Base-by-base conservation (phyloP, 2,797 vertebrate species). In the Myripristis murdjan region DNA sequence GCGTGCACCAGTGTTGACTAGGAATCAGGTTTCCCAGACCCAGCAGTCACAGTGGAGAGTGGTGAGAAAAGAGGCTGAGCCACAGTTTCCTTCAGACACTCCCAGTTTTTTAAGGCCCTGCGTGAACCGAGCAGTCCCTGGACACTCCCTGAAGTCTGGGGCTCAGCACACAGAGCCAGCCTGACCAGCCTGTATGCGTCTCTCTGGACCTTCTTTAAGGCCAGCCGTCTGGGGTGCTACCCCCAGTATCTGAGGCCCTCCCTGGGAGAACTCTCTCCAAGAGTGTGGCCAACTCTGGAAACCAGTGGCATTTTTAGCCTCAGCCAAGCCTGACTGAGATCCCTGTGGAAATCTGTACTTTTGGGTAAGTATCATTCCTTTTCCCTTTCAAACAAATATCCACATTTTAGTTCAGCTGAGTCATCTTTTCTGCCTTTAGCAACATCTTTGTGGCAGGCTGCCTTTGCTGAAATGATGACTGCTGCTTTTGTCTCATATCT, bases 21-120 rank as follows among this genome's bases (percentile, higher is more conserved):
- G 62, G 87, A 87, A 75, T 91, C 84, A 48, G 44, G 52, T 91
- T 89, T 88, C 86, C 61, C 18, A 55, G 80, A 71, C 4, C 37
- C 28, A 62, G 81, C 66, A 67, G 67, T 51, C 6, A 60, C 77
- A 72, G 76, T 41, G 23, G 11, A 39, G 55, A 68, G 47, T 56
- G 63, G 48, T 77, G 70, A 75, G 80, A 77, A 77, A 69, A 23
- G 75, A 51, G 79, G 64, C 74, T 62, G 73, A 79, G 76, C 55
- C 72, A 77, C 54, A 76, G 62, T 84, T 72, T 74, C 66, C 58
- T 57, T 54, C 6, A 23, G 70, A 73, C 76, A 70, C 77, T 86
- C 87, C 83, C 73, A 51, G 54, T 68, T 41, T 62, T 84, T 83
- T 48, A 81, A 85, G 51, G 59, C 59, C 41, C 60, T 15, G 63